Evolutionary conservation across 2,888 invertebrate species (phyloP).

Genomic region (Acleris holmiana): DNA sequence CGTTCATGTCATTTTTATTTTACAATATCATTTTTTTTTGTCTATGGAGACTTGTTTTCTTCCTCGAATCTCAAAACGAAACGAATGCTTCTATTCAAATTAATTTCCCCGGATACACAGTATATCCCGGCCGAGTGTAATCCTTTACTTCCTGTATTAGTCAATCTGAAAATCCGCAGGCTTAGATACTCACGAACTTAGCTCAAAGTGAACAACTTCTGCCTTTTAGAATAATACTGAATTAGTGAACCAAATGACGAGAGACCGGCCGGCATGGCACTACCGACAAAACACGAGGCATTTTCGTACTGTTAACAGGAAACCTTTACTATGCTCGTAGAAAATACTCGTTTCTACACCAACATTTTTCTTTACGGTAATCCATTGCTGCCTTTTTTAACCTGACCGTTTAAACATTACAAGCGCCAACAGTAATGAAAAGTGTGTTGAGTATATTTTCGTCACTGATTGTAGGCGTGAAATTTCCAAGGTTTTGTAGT

Average conservation of each 20-base stretch:
- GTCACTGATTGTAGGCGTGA: constrained; percentile 37
- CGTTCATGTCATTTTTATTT: too few species aligned
- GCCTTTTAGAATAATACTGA: constrained; percentile 58
- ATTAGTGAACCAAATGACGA: constrained; percentile 68
- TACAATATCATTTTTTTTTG: too few species aligned
- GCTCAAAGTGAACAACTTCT: constrained; percentile 32
- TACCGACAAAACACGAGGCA: constrained; percentile 50
- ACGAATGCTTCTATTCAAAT: not conserved
- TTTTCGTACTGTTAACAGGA: constrained; percentile 66
- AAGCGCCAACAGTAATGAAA: constrained; percentile 47
- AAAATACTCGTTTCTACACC: constrained; percentile 13
- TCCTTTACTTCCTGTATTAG: not conserved
- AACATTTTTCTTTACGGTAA: constrained; percentile 8
- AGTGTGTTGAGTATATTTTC: constrained; percentile 20
- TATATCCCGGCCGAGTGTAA: constrained; percentile 5
- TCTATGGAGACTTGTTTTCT: not conserved
- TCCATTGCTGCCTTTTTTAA: constrained; percentile 42
- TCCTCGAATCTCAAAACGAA: not conserved
- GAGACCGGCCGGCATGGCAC: constrained; percentile 49
- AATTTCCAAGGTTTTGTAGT: constrained; percentile 33
- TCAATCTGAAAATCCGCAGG: not conserved
- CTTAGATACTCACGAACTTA: not conserved
- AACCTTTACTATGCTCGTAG: constrained; percentile 30
- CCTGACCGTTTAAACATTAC: not conserved
- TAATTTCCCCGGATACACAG: not conserved